Evolutionary conservation across 2,113 vertebrate genomes (phyloP), one percentile per base, ranked within the genome.

Genomic region (Lamprotornis superbus): DNA sequence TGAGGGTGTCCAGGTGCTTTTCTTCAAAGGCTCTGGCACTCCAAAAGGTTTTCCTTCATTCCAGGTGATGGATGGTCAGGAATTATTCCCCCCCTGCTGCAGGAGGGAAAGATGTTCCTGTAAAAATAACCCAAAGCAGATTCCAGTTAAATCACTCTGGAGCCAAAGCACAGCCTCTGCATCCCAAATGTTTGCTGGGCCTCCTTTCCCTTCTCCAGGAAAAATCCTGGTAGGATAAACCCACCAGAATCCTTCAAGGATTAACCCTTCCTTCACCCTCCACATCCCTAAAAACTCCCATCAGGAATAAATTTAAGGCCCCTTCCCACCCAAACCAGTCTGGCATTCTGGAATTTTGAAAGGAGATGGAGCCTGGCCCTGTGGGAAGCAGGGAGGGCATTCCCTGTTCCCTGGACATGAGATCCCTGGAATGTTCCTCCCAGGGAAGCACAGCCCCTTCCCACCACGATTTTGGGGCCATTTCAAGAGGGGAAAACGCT

Each of bases 221-320:
- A 4, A 17, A n/a, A 74, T 64, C 82, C 82, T 1, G 0, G 13
- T 1, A 1, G 68, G 28, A 55, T 19, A 49, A 75, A 57, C 24
- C 60, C 15, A 73, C 7, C n/a, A 39, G 25, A 35, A 15, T 30
- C 73, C 55, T 28, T 10, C 9, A 49, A 35, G 74, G 25, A 11
- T 59, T 8, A 37, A 35, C 23, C 50, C 40, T 61, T 33, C 37
- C 3, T 27, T 10, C 35, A 7, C 6, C 17, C 21, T 52, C 27
- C 35, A 1, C 3, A 3, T 2, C n/a, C 57, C 31, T 5, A 21
- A 69, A 47, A 60, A 20, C 5, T 70, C 42, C 60, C 4, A 1
- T 3, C 61, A 47, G 70, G 37, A 78, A 53, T 3, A 11, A 20
- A 19, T 35, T 7, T 7, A 35, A 31, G 55, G 37, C 24, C 15